Percentiles rank a stretch among this genome's conserved stretches.
phyloP scores from a whole-genome alignment of 92 coral and sea anemone genomes.

The Paramuricea clavata region DNA sequence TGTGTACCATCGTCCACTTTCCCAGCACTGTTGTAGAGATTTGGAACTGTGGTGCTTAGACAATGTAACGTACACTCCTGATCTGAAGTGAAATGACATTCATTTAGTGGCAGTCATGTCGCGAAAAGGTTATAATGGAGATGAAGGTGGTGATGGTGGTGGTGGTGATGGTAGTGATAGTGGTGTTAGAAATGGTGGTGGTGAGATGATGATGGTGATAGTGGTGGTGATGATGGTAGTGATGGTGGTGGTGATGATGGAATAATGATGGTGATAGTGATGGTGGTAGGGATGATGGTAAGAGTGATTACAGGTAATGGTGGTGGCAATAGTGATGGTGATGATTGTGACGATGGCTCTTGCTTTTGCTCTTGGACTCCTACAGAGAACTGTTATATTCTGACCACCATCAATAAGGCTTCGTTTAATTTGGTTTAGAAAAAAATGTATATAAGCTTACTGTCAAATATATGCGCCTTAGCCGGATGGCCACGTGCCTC shows the following conservation, averaged over 20 bases:
- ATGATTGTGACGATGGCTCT: background rate
- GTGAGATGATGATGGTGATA: background rate
- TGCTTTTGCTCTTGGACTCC: too few species aligned
- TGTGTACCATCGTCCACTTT: conserved; percentile 40
- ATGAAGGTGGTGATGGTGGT: background rate
- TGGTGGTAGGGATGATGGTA: background rate
- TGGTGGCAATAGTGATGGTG: background rate
- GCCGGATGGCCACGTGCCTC: conserved; percentile 11
- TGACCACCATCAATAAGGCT: too few species aligned
- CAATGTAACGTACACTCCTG: conserved; percentile 34
- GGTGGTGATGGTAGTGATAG: background rate
- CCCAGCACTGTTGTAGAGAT: background rate
- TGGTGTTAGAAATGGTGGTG: background rate
- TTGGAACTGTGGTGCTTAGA: background rate
- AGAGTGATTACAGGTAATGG: background rate
- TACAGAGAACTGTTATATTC: too few species aligned
- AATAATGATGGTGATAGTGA: background rate
- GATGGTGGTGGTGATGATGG: too few species aligned
- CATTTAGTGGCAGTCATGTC: background rate
- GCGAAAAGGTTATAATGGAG: too few species aligned
- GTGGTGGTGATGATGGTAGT: background rate
- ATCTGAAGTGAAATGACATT: background rate
- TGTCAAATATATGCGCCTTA: background rate
- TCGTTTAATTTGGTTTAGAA: background rate
- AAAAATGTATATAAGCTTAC: background rate